A percentile compares a stretch with the other conserved stretches of the same genome.
Conservation (phyloP, 2,888 invertebrate species). For the Gryllus longicercus region DNA sequence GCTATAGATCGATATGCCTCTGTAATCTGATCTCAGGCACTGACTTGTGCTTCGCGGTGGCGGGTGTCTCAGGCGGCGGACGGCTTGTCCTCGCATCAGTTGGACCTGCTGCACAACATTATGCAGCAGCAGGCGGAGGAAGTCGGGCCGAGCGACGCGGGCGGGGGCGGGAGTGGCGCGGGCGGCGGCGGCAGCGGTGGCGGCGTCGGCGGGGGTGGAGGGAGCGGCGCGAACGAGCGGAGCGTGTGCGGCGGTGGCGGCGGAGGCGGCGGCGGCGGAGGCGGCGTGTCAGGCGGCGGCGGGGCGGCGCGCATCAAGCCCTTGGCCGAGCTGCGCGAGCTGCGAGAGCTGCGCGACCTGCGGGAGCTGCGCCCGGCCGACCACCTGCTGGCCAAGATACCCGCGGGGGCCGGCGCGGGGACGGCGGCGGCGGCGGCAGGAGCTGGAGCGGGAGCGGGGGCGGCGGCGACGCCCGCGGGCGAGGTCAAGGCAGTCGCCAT, state of each 20-base stretch:
- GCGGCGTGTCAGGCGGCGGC: conserved; percentile 39
- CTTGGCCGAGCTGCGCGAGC: neutral
- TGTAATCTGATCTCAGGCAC: too few species aligned
- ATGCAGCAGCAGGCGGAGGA: conserved; percentile 61
- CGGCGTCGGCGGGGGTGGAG: conserved; percentile 39
- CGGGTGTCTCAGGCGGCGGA: conserved; percentile 45
- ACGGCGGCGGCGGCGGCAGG: conserved; percentile 26
- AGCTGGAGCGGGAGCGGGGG: conserved; percentile 24
- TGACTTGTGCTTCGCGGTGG: too few species aligned
- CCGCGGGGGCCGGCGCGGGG: conserved; percentile 21
- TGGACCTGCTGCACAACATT: conserved; percentile 71
- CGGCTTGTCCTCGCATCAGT: conserved; percentile 67
- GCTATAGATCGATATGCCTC: too few species aligned
- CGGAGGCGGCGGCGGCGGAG: conserved; percentile 28
- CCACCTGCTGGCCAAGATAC: too few species aligned
- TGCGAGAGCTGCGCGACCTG: too few species aligned
- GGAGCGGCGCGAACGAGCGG: conserved; percentile 37
- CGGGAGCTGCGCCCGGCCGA: too few species aligned
- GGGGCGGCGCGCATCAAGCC: conserved; percentile 28
- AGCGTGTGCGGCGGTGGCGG: conserved; percentile 29
- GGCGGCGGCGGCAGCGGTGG: conserved; percentile 30
- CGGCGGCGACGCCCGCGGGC: conserved; percentile 27
- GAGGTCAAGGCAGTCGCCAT: neutral
- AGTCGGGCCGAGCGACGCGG: conserved; percentile 21
- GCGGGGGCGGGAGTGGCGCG: neutral